These are phyloP conservation scores for Leuctra nigra DNA, from an alignment of 2,888 invertebrate species.

Conservation along the genomic window DNA sequence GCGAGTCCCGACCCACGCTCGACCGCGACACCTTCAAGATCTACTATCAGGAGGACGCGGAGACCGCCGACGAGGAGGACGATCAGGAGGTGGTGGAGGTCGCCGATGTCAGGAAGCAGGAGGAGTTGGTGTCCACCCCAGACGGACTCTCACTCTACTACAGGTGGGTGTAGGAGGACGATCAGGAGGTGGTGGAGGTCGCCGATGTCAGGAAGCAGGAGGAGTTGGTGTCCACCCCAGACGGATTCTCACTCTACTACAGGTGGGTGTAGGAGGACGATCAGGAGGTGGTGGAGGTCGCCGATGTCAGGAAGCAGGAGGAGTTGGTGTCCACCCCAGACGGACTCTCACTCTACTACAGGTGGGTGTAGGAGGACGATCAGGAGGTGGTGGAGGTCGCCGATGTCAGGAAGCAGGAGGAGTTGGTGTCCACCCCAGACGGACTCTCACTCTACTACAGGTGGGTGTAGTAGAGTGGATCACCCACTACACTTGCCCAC, in stretches of 20 bases:
- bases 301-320: background rate
- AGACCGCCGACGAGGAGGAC: slow-evolving; percentile 49
- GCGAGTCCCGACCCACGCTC: slow-evolving; percentile 48
- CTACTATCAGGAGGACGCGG: slow-evolving; percentile 43
- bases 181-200: slow-evolving; percentile 42
- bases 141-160: slow-evolving; percentile 43
- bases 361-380: slow-evolving; percentile 47
- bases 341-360: slow-evolving; percentile 44
- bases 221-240: slow-evolving; percentile 18
- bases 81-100: slow-evolving; percentile 42
- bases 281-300: slow-evolving; percentile 41
- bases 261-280: slow-evolving; percentile 45
- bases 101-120: background rate
- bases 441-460: slow-evolving; percentile 45
- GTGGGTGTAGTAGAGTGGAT: too few relatives aligned
- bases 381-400: slow-evolving; percentile 41
- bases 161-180: slow-evolving; percentile 46
- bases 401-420: background rate
- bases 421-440: slow-evolving; percentile 21
- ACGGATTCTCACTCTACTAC: slow-evolving; percentile 43
- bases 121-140: slow-evolving; percentile 11
- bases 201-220: background rate
- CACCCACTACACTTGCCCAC: too few relatives aligned
- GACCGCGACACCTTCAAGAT: slow-evolving; percentile 50
- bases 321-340: slow-evolving; percentile 22